Base-by-base conservation (phyloP, 1,140 invertebrate species). In the Bilobella aurantiaca region DNA sequence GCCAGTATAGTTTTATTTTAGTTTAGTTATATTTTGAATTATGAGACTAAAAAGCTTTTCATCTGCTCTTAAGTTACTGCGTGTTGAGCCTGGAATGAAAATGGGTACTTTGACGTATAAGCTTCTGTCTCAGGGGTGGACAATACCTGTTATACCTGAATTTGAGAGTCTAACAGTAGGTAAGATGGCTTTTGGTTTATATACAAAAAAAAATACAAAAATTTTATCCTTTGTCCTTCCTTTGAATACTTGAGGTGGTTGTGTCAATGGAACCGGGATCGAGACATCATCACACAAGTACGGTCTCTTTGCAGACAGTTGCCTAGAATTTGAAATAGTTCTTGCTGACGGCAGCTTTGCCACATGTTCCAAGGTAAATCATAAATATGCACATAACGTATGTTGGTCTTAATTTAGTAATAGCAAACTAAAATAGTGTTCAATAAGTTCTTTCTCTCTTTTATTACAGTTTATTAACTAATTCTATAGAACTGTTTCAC, bases 301-400 rank as follows among this genome's bases (percentile, higher is more conserved):
- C 74, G 89, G 89, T 1, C 77, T 91, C 18, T 90, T 91, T 76
- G 88, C 91, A 74, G 85, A 91, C 71, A 87, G 85, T 31, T 90
- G 88, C 73, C 72, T 84, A 2, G 77, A 83, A 5, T 90, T 82
- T 76, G 89, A 91, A 74, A 69, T 91, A 12, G 85, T 91, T 2
- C 73, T 88, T 8, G 81, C 86, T 68, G 86, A 90, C 78, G 89
- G 87, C 0, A 84, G 82, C 71, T 76, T 89, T 2, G 80, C 89
- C 16, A 85, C 77, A 56, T 90, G 88, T 72, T 83, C 82, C 59
- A 83, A 86, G 79, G 87, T 83, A 74, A n/a, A n/a, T n/a, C n/a
- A n/a, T 42, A 12, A 42, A 42, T 42, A 12, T 42, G 8, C 8
- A 12, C 18, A 8, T 8, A 42, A n/a, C n/a, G n/a, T n/a, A n/a